Base-by-base conservation (phyloP, 1,140 invertebrate genomes). In the Eufriesea mexicana region DNA sequence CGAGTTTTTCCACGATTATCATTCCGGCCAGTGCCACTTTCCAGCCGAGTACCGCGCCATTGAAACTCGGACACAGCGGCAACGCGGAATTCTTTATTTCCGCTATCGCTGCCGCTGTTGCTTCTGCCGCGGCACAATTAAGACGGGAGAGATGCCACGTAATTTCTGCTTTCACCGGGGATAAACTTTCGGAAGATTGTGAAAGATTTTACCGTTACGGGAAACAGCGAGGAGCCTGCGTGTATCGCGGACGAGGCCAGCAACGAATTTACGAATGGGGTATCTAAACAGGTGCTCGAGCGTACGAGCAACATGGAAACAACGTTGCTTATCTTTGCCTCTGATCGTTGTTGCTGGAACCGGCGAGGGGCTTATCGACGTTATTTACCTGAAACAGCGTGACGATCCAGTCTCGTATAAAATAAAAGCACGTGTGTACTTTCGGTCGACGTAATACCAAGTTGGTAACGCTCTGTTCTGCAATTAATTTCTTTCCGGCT, bases 341-440 rank as follows among this genome's bases (percentile, higher is more conserved):
- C 9, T 47, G 61, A 59, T 74, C 55, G 23, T 20, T 12, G 8
- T 73, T 61, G 9, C 82, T 59, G 51, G 35, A 16, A 64, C 74
- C 61, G 80, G 87, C 87, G 88, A 88, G 83, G 47, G 88, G 88
- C 86, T 88, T 70, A 67, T 67, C 64, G 42, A 18, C 8, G 16
- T 5, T 14, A 4, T 47, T 18, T 70, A 8, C 14, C 23, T 70
- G 25, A 25, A 45, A 70, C 25, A 49, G 42, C 5, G 7, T 8
- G 7, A 6, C 42, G 18, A 7, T 0, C 12, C 42, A 18, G 28
- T 74, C 47, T 16, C 55, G 71, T 45, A 35, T 45, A 42, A 54
- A 71, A 23, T 45, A 20, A 10, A 71, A 49, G 5, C 45, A 28
- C 16, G 25, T 61, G 25, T 28, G 25, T 49, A 55, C 55, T 78